Evolutionary conservation across 37 sponge, comb jelly and placozoan genomes (phyloP).

Genomic region (Halisarca cf. caerulea): DNA sequence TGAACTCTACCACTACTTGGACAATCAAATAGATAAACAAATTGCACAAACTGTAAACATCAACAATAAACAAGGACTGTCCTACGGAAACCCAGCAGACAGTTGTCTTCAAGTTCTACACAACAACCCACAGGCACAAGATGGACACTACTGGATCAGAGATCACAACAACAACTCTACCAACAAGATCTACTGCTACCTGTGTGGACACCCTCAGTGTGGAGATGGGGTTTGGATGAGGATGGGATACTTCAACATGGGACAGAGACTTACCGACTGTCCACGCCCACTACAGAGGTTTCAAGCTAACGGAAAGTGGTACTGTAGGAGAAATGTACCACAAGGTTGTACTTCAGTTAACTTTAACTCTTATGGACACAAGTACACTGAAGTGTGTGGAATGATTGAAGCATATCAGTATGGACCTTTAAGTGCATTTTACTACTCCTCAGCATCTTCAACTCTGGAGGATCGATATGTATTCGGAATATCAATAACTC

Average conservation of each 20-base stretch:
- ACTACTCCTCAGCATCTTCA: neutral
- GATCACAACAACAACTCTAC: neutral
- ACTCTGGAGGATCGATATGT: neutral
- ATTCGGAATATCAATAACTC: neutral
- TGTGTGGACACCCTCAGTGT: neutral
- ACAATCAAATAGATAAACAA: no score
- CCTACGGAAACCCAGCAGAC: no score
- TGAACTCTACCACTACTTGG: neutral
- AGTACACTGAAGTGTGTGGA: neutral
- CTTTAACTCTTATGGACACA: neutral
- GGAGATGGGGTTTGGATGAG: slow-evolving; percentile 26
- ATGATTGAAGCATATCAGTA: slow-evolving; percentile 11
- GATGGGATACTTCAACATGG: slow-evolving; percentile 1
- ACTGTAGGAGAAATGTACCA: neutral
- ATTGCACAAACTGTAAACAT: no score
- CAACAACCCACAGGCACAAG: no score
- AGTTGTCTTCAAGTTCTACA: no score
- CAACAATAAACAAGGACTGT: no score
- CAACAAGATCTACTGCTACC: neutral
- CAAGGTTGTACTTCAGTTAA: neutral
- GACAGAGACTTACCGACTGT: neutral
- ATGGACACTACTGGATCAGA: slow-evolving; percentile 13
- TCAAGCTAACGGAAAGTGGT: neutral
- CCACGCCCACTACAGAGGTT: neutral
- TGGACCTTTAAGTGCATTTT: neutral